These are phyloP conservation scores for Motacilla alba DNA, from an alignment of 2,113 vertebrate species.

Conservation along the genomic window DNA sequence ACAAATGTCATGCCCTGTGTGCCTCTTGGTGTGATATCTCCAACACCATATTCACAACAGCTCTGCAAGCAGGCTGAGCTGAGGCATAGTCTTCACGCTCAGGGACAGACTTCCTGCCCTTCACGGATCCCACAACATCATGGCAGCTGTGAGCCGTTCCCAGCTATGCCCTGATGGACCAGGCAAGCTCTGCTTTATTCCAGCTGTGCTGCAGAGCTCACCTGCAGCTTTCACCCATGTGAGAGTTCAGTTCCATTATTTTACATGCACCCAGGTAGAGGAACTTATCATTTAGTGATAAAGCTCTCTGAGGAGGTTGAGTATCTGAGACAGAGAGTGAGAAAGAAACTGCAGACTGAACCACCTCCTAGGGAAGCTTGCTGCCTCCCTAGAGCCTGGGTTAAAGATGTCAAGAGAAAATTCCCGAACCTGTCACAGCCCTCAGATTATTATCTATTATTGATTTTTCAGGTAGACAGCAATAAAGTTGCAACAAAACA, in stretches of 20 bases:
- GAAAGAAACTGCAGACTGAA: not conserved
- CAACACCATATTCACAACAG: not conserved
- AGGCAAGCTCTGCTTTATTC: not conserved
- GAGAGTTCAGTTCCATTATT: not conserved
- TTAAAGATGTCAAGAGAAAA: not conserved
- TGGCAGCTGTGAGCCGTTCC: accelerated
- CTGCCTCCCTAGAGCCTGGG: not conserved
- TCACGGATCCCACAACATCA: accelerated
- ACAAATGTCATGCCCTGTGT: not conserved
- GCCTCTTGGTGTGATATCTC: not conserved
- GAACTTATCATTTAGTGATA: not conserved
- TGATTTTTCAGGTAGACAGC: not conserved
- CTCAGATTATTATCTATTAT: not conserved
- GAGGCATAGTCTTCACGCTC: not conserved
- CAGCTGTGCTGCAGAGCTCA: not conserved
- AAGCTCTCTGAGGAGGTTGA: not conserved
- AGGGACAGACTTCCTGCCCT: not conserved
- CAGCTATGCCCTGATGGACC: not conserved
- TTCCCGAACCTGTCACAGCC: not conserved
- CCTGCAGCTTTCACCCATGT: not conserved
- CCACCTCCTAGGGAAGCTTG: not conserved
- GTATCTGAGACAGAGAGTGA: not conserved
- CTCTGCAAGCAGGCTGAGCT: not conserved
- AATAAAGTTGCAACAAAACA: not conserved
- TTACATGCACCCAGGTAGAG: not conserved